Evolutionary conservation across 2,888 invertebrate species (phyloP).

Genomic region (Formica aserva): DNA sequence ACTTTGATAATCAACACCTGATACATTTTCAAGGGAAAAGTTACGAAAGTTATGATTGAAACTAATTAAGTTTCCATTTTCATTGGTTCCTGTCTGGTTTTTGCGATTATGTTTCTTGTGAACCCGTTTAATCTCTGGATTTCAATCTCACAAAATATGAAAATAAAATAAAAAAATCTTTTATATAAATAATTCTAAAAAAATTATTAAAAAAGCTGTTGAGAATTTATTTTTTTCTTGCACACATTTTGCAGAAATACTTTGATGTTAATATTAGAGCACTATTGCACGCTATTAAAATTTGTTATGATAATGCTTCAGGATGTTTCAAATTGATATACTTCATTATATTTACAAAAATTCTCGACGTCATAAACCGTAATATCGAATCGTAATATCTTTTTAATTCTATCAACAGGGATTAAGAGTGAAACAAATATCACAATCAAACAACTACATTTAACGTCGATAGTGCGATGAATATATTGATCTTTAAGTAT

Average conservation of each 20-base stretch:
- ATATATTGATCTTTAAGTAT: background rate
- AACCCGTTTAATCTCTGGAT: background rate
- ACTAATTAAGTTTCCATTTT: background rate
- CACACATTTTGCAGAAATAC: background rate
- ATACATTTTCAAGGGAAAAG: background rate
- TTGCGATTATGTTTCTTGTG: background rate
- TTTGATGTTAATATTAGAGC: background rate
- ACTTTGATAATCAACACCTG: background rate
- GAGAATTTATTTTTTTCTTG: conserved; percentile 1
- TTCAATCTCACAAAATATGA: background rate
- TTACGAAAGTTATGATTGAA: conserved; percentile 4
- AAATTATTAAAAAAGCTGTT: background rate
- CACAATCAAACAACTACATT: background rate
- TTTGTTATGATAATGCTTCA: background rate
- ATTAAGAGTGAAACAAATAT: background rate
- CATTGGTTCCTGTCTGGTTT: background rate
- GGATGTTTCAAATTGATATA: background rate
- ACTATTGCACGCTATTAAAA: background rate
- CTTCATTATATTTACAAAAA: background rate
- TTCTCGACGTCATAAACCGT: background rate
- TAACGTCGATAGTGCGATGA: background rate
- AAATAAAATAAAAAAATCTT: conserved; percentile 4
- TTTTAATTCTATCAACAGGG: background rate
- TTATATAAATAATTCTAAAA: background rate
- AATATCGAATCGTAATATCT: background rate